Evolutionary conservation across 2,113 vertebrate genomes (phyloP).

Genomic region (Silurus meridionalis): DNA sequence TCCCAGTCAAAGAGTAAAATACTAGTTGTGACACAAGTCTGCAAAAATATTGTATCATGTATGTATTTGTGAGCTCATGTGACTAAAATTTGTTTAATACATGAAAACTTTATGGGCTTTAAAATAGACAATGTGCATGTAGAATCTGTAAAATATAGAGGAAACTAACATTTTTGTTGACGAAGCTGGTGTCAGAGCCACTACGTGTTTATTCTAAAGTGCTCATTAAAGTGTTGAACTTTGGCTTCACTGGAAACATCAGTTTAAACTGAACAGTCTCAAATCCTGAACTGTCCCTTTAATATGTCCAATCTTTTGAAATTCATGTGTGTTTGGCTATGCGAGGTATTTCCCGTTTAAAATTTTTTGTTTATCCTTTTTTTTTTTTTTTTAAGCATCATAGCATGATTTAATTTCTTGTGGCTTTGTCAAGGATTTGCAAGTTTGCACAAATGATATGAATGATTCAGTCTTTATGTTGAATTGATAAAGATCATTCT

Average conservation of each 20-base stretch:
- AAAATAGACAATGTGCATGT: not conserved
- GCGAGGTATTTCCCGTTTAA: not conserved
- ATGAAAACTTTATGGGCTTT: too few species aligned
- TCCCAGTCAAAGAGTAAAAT: not conserved
- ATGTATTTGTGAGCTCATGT: too few species aligned
- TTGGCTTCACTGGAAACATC: not conserved
- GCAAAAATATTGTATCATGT: not conserved
- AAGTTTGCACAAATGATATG: conserved; percentile 25
- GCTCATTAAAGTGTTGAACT: not conserved
- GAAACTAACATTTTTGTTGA: not conserved
- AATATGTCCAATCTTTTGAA: not conserved
- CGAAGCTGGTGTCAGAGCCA: not conserved
- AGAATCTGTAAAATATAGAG: not conserved
- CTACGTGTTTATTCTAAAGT: not conserved
- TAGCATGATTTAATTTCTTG: conserved; percentile 3
- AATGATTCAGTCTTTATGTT: not conserved
- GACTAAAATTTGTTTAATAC: too few species aligned
- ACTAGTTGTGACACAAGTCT: not conserved
- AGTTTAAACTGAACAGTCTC: not conserved
- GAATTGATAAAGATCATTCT: not conserved
- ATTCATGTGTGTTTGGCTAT: not conserved
- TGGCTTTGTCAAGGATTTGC: not conserved
- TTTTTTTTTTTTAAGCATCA: not conserved
- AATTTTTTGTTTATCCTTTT: not conserved
- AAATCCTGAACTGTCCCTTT: conserved; percentile 32